Conservation (phyloP, 1,140 invertebrate genomes). For the Drosophila kanapiae region DNA sequence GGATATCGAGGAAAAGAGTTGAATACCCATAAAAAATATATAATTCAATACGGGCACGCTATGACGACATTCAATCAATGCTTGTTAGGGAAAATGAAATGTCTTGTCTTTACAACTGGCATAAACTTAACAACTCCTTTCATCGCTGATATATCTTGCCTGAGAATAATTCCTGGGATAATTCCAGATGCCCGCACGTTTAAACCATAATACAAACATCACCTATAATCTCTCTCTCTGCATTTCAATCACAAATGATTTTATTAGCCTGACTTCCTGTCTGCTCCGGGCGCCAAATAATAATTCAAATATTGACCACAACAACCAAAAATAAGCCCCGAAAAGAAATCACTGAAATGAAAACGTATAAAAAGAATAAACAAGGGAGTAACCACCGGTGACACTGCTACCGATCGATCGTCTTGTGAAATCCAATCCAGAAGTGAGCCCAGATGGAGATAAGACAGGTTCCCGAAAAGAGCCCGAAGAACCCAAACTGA, state of each 20-base stretch:
- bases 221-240: background rate
- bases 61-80: constrained; percentile 31
- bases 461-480: constrained; percentile 26
- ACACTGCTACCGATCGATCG: constrained; percentile 72
- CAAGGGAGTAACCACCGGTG: constrained; percentile 58
- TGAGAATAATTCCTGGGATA: constrained; percentile 23
- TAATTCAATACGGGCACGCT: background rate
- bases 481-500: constrained; percentile 42
- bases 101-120: constrained; percentile 7
- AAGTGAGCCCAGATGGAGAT: constrained; percentile 58
- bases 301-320: constrained; percentile 61
- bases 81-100: constrained; percentile 4
- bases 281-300: constrained; percentile 58
- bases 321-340: constrained; percentile 13
- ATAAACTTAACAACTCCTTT: constrained; percentile 5
- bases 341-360: constrained; percentile 15
- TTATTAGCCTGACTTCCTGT: constrained; percentile 68
- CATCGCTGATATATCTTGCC: constrained; percentile 2
- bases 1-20: background rate
- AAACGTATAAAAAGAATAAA: constrained; percentile 59
- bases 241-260: constrained; percentile 37
- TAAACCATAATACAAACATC: constrained; percentile 55
- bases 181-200: constrained; percentile 37
- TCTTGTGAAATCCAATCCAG: constrained; percentile 60
- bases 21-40: constrained; percentile 5